These are phyloP conservation scores for Galago senegalensis DNA, from an alignment of 2,797 vertebrate genomes.

Conservation along the genomic window DNA sequence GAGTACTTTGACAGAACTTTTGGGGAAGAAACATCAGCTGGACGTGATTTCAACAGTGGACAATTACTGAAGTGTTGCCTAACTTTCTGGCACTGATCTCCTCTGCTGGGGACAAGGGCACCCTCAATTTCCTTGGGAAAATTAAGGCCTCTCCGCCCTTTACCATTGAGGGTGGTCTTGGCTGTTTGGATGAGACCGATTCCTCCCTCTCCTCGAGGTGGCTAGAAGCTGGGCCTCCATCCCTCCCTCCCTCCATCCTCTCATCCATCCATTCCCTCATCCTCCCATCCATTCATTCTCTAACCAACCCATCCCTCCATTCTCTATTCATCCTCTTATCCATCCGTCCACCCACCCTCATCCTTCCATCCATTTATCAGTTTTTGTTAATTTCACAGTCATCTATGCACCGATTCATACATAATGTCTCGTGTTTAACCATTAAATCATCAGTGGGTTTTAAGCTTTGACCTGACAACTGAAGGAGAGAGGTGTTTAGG, in stretches of 20 bases:
- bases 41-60: not conserved
- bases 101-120: not conserved
- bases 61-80: not conserved
- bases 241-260: no score
- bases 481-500: not conserved
- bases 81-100: accelerated
- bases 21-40: not conserved
- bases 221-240: no score
- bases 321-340: no score
- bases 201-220: accelerated
- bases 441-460: not conserved
- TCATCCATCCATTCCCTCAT: accelerated
- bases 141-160: accelerated
- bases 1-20: not conserved
- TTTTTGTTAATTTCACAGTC: no score
- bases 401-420: no score
- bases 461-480: not conserved
- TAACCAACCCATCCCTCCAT: no score
- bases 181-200: accelerated
- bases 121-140: not conserved
- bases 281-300: not conserved
- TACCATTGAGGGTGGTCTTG: accelerated
- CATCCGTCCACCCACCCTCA: not conserved
- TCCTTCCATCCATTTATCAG: no score
- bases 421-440: not conserved